phyloP scores from a whole-genome alignment of 2,888 invertebrate genomes.

The Habrosyne pyritoides region DNA sequence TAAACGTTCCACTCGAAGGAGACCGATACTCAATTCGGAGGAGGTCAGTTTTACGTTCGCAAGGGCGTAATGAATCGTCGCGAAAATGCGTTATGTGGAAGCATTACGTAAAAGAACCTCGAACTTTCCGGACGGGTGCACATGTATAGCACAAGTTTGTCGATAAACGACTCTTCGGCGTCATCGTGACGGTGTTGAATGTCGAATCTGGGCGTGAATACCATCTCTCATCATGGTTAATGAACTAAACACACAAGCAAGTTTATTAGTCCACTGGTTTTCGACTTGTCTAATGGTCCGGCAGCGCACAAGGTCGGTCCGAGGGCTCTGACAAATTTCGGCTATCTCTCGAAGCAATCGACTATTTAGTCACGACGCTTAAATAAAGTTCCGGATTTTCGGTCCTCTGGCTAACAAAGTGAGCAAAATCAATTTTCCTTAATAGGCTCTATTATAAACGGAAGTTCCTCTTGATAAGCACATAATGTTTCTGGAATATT shows the following conservation, averaged over 20 bases:
- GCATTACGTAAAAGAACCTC: slow-evolving; percentile 65
- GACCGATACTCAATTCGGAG: slow-evolving; percentile 31
- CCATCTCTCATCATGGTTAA: slow-evolving; percentile 20
- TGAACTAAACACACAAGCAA: slow-evolving; percentile 11
- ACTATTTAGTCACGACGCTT: slow-evolving; percentile 8
- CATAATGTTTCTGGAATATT: background rate
- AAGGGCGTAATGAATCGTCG: slow-evolving; percentile 55
- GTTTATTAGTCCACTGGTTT: slow-evolving; percentile 6
- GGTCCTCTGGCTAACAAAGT: slow-evolving; percentile 3
- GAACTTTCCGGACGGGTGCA: slow-evolving; percentile 70
- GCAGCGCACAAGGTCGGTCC: slow-evolving; percentile 7
- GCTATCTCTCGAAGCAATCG: slow-evolving; percentile 6
- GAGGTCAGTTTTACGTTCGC: slow-evolving; percentile 57
- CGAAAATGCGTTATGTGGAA: slow-evolving; percentile 64
- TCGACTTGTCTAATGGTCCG: slow-evolving; percentile 8
- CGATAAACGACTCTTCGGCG: slow-evolving; percentile 62
- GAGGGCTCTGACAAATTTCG: background rate
- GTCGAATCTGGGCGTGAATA: slow-evolving; percentile 40
- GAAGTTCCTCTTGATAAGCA: background rate
- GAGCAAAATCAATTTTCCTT: background rate
- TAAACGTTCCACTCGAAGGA: slow-evolving; percentile 23
- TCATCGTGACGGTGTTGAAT: slow-evolving; percentile 54
- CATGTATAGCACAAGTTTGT: slow-evolving; percentile 68
- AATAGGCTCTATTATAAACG: background rate
- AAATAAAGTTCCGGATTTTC: slow-evolving; percentile 5